phyloP scores from a whole-genome alignment of 2,888 invertebrate genomes.

The Tetropium fuscum region DNA sequence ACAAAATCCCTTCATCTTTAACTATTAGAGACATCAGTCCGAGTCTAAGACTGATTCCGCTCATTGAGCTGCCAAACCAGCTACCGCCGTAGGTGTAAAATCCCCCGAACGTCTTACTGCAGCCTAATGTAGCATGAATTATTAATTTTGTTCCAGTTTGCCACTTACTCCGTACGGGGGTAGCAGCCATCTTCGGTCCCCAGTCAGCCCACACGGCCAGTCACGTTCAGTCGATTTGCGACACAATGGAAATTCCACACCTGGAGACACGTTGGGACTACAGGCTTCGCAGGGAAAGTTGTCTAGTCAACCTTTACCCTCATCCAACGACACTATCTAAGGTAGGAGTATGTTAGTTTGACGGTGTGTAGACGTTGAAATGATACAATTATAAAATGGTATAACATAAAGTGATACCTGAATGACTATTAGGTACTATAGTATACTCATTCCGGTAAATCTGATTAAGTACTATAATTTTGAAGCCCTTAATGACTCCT shows the following conservation, averaged over 20 bases:
- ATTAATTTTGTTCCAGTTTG: conserved; percentile 76
- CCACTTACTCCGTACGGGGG: conserved; percentile 86
- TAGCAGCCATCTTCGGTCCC: conserved; percentile 95
- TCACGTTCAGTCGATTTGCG: conserved; percentile 96
- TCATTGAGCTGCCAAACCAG: no score
- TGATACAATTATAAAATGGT: neutral
- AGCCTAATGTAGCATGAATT: conserved; percentile 37
- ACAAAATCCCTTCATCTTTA: no score
- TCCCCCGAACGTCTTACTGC: neutral
- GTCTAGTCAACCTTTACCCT: conserved; percentile 94
- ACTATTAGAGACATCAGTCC: no score
- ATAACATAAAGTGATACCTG: neutral
- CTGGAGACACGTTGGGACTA: conserved; percentile 96
- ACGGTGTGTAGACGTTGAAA: neutral
- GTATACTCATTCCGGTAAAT: no score
- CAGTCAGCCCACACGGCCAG: conserved; percentile 91
- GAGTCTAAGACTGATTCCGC: no score
- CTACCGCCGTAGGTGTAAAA: neutral
- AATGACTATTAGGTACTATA: no score
- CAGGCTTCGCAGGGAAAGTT: conserved; percentile 85
- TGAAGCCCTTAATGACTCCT: no score
- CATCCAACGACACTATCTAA: conserved; percentile 89
- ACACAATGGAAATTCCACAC: conserved; percentile 96
- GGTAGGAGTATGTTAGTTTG: conserved; percentile 67
- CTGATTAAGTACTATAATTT: no score